phyloP scores from a whole-genome alignment of 2,797 vertebrate species.

The Anableps anableps region DNA sequence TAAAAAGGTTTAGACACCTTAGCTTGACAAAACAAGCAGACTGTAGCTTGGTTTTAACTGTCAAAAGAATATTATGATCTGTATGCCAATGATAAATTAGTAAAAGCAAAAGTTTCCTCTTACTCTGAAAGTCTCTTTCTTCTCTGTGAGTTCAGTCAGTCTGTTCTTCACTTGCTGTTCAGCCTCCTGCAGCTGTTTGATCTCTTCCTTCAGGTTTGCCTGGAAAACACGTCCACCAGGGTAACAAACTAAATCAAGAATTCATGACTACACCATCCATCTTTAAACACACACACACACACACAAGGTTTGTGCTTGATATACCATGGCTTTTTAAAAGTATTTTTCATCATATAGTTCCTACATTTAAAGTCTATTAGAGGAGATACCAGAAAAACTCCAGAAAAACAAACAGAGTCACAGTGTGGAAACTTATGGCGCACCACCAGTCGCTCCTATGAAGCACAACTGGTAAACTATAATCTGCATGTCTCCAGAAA shows the following conservation, averaged over 20 bases:
- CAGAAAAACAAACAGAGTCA: too few species aligned
- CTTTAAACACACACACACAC: background rate
- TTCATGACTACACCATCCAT: background rate
- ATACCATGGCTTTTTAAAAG: too few species aligned
- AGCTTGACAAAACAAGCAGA: background rate
- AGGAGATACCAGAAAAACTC: too few species aligned
- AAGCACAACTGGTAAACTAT: too few species aligned
- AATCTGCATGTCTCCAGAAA: too few species aligned
- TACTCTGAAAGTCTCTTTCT: slow-evolving; percentile 70
- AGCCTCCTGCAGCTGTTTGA: slow-evolving; percentile 72
- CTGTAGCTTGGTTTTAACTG: background rate
- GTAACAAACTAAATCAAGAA: background rate
- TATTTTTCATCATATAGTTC: too few species aligned
- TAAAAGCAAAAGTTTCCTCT: slow-evolving; percentile 20
- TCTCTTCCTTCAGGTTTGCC: slow-evolving; percentile 77
- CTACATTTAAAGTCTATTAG: too few species aligned
- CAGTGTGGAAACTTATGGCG: too few species aligned
- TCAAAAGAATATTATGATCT: background rate
- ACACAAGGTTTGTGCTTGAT: too few species aligned
- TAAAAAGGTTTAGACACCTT: background rate
- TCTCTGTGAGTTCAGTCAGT: slow-evolving; percentile 67
- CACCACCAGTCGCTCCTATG: too few species aligned
- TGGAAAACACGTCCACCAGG: slow-evolving; percentile 41
- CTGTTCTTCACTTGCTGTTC: slow-evolving; percentile 66
- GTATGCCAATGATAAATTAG: background rate